Conservation (phyloP, 2,113 vertebrate genomes). For the Campylorhamphus procurvoides region DNA sequence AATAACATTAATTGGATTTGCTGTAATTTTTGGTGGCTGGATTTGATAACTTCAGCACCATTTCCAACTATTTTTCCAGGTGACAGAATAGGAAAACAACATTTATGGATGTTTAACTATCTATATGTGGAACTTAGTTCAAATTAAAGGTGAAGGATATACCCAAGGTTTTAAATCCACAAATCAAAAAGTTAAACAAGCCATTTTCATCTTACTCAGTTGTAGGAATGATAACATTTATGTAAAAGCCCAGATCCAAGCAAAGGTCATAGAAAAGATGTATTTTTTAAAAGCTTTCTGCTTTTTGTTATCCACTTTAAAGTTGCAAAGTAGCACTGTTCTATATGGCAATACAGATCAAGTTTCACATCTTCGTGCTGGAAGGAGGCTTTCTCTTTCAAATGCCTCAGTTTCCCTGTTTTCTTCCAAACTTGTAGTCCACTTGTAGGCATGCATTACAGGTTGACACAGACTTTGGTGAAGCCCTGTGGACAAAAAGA, state of each 20-base stretch:
- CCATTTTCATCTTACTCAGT: background rate
- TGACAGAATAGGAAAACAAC: conserved; percentile 18
- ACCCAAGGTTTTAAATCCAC: background rate
- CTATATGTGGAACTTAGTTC: background rate
- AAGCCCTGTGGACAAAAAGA: background rate
- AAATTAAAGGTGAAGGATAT: background rate
- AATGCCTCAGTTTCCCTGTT: background rate
- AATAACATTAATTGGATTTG: conserved; percentile 54
- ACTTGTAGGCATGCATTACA: background rate
- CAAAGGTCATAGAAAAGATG: background rate
- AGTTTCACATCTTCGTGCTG: background rate
- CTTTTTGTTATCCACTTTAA: background rate
- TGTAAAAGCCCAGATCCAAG: background rate
- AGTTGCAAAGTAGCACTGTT: background rate
- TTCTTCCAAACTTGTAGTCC: background rate
- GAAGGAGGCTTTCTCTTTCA: background rate
- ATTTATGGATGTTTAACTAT: conserved; percentile 1
- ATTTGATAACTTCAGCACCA: conserved; percentile 42
- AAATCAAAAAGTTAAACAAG: background rate
- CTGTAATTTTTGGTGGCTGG: conserved; percentile 50
- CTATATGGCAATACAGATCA: background rate
- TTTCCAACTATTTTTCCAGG: conserved; percentile 51
- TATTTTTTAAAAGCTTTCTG: background rate
- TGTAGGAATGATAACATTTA: background rate
- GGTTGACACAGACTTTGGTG: background rate